phyloP scores from a whole-genome alignment of 2,888 invertebrate species.

The Drosophila maculinotata region DNA sequence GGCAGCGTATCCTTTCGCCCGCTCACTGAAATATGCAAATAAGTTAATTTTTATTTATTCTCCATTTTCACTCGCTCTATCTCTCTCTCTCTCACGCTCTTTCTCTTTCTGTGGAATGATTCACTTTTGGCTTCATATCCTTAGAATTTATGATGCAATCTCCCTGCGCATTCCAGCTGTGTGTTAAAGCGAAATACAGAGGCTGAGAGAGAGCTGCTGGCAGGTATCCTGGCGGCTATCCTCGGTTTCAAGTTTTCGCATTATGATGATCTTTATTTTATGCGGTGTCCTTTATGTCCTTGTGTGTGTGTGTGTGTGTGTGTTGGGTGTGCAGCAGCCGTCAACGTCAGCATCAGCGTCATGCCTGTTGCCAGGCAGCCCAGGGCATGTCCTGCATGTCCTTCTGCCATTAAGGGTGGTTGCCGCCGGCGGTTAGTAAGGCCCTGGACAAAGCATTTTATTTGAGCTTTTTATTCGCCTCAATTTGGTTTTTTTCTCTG shows the following conservation, averaged over 20 bases:
- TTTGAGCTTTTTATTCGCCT: conserved; percentile 78
- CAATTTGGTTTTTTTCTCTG: conserved; percentile 54
- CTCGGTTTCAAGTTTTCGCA: conserved; percentile 77
- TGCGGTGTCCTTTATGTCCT: conserved; percentile 54
- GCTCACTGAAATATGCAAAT: conserved; percentile 76
- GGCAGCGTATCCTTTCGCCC: conserved; percentile 67
- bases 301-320: conserved; percentile 24
- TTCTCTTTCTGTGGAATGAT: conserved; percentile 50
- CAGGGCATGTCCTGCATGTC: conserved; percentile 71
- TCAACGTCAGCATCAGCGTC: conserved; percentile 52
- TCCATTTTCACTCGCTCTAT: conserved; percentile 26
- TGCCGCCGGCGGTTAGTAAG: conserved; percentile 74
- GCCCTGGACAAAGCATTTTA: conserved; percentile 77
- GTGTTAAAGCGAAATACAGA: conserved; percentile 1
- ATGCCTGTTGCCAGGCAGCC: conserved; percentile 72
- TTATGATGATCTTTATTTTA: conserved; percentile 77
- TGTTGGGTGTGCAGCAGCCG: conserved; percentile 61
- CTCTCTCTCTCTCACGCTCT: not conserved
- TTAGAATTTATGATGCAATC: conserved; percentile 80
- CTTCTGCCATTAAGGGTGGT: conserved; percentile 76
- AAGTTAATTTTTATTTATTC: conserved; percentile 79
- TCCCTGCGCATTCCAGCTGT: conserved; percentile 59
- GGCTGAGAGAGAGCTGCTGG: conserved; percentile 40
- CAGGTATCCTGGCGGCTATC: conserved; percentile 73
- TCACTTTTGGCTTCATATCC: conserved; percentile 65